Evolutionary conservation across 2,888 invertebrate genomes (phyloP).

Genomic region (Alloscopus bannaensis): DNA sequence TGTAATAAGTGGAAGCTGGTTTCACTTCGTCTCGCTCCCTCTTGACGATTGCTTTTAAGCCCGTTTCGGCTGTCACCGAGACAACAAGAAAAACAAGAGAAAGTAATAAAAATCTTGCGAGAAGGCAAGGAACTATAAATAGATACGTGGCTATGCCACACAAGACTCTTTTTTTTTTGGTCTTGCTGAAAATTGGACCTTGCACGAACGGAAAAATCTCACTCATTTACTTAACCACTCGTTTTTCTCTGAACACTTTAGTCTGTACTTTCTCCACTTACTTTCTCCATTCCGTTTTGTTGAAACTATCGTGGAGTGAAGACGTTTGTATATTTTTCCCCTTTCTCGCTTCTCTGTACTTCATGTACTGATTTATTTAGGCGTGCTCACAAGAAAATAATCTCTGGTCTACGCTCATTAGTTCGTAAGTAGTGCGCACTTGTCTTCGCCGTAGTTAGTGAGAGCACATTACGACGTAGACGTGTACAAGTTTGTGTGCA

Average conservation of each 20-base stretch:
- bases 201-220: constrained; percentile 58
- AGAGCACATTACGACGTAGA: too few relatives aligned
- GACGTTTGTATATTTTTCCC: background rate
- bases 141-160: background rate
- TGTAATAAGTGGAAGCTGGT: constrained; percentile 38
- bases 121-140: constrained; percentile 41
- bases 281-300: constrained; percentile 2
- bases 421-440: too few relatives aligned
- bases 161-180: constrained; percentile 37
- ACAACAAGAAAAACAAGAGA: constrained; percentile 56
- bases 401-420: constrained; percentile 6
- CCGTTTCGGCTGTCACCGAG: constrained; percentile 62
- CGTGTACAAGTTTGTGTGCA: too few relatives aligned
- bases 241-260: constrained; percentile 3
- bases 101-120: constrained; percentile 58
- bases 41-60: constrained; percentile 65
- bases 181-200: constrained; percentile 52
- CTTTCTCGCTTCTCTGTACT: background rate
- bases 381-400: constrained; percentile 4
- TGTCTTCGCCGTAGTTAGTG: too few relatives aligned
- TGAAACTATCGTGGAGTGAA: too few relatives aligned
- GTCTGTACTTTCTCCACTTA: background rate
- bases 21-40: constrained; percentile 33
- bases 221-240: constrained; percentile 49
- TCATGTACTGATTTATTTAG: constrained; percentile 11